phyloP scores from a whole-genome alignment of 2,797 vertebrate genomes.

The Poeciliopsis paucimaculata region DNA sequence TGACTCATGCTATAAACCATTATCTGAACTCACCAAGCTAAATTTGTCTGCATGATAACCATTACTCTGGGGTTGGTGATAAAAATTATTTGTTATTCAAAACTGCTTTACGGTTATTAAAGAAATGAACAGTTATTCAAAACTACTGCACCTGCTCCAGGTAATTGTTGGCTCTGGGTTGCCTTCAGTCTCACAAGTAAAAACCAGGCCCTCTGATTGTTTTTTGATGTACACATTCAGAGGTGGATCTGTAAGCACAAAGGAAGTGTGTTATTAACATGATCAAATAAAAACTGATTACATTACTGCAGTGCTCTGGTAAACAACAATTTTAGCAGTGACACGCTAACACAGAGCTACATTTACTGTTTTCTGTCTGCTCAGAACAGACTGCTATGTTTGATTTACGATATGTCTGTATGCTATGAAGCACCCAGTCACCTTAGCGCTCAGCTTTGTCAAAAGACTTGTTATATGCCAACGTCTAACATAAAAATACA shows the following conservation, averaged over 20 bases:
- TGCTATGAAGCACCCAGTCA: not conserved
- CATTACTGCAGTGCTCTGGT: not conserved
- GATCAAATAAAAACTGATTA: not conserved
- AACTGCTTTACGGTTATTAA: not conserved
- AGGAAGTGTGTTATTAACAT: not conserved
- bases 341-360: not conserved
- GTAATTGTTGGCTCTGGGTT: conserved; percentile 48
- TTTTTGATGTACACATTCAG: not conserved
- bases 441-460: not conserved
- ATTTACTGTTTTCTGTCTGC: not conserved
- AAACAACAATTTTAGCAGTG: not conserved
- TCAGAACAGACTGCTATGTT: not conserved
- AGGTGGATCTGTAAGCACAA: conserved; percentile 9
- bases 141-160: conserved; percentile 66
- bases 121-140: not conserved
- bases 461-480: not conserved
- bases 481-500: not conserved
- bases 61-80: not conserved
- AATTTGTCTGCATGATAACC: not conserved
- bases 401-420: too few species aligned
- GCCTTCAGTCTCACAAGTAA: conserved; percentile 56
- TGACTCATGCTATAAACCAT: not conserved
- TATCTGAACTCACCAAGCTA: not conserved
- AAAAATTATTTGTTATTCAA: not conserved
- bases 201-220: not conserved